Evolutionary conservation across 2,888 invertebrate species (phyloP).

Genomic region (Mesodorylaimus sp.): DNA sequence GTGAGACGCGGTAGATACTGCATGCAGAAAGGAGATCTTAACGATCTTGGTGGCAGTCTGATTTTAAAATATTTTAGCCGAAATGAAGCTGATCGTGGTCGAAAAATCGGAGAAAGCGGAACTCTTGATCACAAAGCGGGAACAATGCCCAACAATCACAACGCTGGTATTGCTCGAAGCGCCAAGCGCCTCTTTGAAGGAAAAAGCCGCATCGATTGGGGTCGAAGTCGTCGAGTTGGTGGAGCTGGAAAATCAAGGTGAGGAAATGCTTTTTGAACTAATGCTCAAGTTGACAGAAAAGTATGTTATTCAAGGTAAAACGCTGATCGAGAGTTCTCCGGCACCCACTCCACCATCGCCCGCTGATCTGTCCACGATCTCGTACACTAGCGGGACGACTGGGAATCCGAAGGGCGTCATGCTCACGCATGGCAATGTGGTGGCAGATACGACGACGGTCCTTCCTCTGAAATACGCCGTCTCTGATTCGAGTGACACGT

Average conservation of each 20-base stretch:
- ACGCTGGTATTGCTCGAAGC: neutral
- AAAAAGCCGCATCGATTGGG: neutral
- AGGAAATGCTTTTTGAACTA: no score
- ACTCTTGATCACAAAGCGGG: neutral
- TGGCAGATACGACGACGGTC: constrained; percentile 69
- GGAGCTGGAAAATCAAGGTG: constrained; percentile 1
- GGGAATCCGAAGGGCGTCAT: constrained; percentile 92
- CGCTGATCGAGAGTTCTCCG: no score
- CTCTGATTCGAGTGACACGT: constrained; percentile 46
- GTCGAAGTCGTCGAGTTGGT: neutral
- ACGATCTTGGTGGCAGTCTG: no score
- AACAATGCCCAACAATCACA: neutral
- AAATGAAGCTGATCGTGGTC: neutral
- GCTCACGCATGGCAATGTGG: constrained; percentile 82
- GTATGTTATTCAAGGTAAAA: no score
- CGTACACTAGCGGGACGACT: constrained; percentile 42
- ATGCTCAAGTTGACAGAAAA: no score
- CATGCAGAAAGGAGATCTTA: no score
- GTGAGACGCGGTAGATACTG: no score
- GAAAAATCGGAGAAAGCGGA: neutral
- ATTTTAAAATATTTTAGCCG: constrained; percentile 7
- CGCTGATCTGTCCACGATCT: constrained; percentile 26
- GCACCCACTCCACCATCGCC: constrained; percentile 24
- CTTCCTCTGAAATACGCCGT: neutral
- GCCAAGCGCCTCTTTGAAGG: neutral